Conservation (phyloP, 2,888 invertebrate genomes). For the Eulithis prunata region DNA sequence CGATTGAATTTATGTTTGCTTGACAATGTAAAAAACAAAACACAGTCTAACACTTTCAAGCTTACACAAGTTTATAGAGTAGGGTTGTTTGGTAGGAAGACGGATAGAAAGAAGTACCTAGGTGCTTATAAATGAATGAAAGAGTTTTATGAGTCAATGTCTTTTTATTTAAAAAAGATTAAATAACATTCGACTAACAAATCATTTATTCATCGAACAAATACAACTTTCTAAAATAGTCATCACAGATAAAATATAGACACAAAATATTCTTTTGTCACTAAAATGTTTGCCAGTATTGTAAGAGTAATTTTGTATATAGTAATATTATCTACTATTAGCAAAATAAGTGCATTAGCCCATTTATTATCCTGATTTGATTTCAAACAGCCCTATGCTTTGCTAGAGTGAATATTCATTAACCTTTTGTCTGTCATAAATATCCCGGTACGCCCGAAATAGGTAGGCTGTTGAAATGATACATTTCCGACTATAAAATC, state of each 20-base stretch:
- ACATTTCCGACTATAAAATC: too few species aligned
- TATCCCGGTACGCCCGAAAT: too few species aligned
- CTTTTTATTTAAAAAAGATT: slow-evolving; percentile 73
- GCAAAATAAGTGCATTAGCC: slow-evolving; percentile 21
- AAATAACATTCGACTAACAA: slow-evolving; percentile 68
- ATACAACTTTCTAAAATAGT: slow-evolving; percentile 75
- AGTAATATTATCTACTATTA: slow-evolving; percentile 7
- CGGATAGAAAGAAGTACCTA: not conserved
- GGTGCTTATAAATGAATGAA: not conserved
- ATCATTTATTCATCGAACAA: slow-evolving; percentile 61
- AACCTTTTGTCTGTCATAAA: too few species aligned
- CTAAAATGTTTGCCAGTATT: slow-evolving; percentile 51
- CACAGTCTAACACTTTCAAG: too few species aligned
- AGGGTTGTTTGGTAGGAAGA: not conserved
- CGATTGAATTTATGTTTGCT: too few species aligned
- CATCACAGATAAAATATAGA: slow-evolving; percentile 82
- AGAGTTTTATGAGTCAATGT: slow-evolving; percentile 49
- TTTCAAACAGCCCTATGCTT: not conserved
- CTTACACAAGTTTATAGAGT: too few species aligned
- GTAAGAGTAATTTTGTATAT: slow-evolving; percentile 20
- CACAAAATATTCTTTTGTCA: slow-evolving; percentile 67
- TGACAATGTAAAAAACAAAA: too few species aligned
- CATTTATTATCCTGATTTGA: not conserved
- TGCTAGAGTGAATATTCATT: not conserved
- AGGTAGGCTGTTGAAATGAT: too few species aligned